Base-by-base conservation (phyloP, 2,113 vertebrate genomes). In the Speoplatyrhinus poulsoni region DNA sequence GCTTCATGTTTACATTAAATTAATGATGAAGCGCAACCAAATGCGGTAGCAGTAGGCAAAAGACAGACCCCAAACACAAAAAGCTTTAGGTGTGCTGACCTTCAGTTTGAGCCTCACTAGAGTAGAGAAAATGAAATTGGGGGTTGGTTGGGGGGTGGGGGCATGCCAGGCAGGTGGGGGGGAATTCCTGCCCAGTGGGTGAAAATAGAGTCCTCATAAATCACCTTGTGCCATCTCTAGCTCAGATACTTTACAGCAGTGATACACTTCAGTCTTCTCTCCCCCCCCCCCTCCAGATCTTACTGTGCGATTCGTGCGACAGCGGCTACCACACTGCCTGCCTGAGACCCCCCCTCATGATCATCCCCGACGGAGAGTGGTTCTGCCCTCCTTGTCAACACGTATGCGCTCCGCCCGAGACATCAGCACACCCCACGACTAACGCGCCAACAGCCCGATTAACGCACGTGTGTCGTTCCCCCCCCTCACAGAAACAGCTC, bases 351-450 rank as follows among this genome's bases (percentile, higher is more conserved):
- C 97, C 98, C 0, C 87, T 99, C 88, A 99, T 99, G 98, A 92
- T 98, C 76, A 99, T 99, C 85, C 98, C 98, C 0, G 96, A 99
- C 0, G 98, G 98, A 79, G 98, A 99, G 57, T 99, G 97, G 98
- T 99, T 97, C 89, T 99, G 98, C 77, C 95, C 98, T 0, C 97
- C 97, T 12, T 99, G 98, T 82, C 98, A 99, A 69, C 98, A 99
- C 5, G 98, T 99, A 95, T 46, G 95, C 85, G 54, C 3, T n/a
- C 33, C 2, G 3, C 3, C 32, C 26, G 69, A 62, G 89, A 72
- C 68, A 99, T 97, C 98, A 98, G 91, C 91, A 95, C 49, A 15
- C 3, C 49, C 9, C 1, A 12, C 9, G 12, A 49, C 12, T 49
- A 49, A 49, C 48, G 48, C 48, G 3, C 12, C 12, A 10, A 9